Evolutionary conservation across 2,797 vertebrate species (phyloP).

Genomic region (Tadarida brasiliensis): DNA sequence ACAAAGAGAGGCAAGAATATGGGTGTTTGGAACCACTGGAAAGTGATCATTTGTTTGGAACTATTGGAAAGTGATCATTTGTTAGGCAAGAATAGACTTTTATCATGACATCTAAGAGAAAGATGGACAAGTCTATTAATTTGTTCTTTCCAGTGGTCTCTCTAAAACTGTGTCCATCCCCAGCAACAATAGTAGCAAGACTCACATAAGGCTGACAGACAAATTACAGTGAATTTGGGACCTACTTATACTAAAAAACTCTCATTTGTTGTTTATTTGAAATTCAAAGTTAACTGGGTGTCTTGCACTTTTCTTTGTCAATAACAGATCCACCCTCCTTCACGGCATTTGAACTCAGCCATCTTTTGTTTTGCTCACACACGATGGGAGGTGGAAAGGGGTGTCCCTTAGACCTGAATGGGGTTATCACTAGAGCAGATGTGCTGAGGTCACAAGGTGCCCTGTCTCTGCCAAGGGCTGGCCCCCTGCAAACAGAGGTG

Average conservation of each 20-base stretch:
- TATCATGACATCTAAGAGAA: background rate
- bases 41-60: no score
- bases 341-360: accelerated
- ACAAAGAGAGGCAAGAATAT: background rate
- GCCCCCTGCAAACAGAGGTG: background rate
- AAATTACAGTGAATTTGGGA: background rate
- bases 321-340: background rate
- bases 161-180: background rate
- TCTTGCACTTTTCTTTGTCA: background rate
- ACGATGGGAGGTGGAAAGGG: background rate
- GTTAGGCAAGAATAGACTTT: background rate
- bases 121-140: background rate
- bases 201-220: accelerated
- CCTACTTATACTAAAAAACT: background rate
- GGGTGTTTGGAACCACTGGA: background rate
- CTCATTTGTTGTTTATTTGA: background rate
- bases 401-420: background rate
- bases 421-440: background rate
- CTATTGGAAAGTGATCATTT: background rate
- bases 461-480: no score
- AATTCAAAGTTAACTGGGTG: background rate
- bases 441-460: accelerated
- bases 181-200: background rate
- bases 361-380: no score
- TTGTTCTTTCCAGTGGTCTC: background rate